Evolutionary conservation across 2,888 invertebrate genomes (phyloP).

Genomic region (Dasysyrphus tricinctus): DNA sequence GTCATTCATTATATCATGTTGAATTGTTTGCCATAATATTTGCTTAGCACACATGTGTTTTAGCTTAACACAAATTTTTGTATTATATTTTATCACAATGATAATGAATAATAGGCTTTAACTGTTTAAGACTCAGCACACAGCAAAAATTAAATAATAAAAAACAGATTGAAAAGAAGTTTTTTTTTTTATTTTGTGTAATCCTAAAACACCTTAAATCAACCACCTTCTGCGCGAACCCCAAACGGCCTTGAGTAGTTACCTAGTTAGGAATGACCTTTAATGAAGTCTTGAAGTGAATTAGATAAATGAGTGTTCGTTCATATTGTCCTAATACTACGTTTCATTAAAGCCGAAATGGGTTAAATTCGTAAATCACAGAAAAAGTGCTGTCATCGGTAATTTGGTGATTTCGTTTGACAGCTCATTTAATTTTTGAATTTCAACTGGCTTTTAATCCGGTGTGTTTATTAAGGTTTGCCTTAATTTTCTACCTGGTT

Average conservation of each 20-base stretch:
- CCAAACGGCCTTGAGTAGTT: slow-evolving; percentile 50
- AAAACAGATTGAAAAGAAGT: neutral
- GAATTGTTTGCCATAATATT: slow-evolving; percentile 9
- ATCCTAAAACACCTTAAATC: slow-evolving; percentile 24
- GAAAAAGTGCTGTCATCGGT: no score
- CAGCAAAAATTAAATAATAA: neutral
- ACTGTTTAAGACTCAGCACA: neutral
- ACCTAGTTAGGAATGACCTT: slow-evolving; percentile 50
- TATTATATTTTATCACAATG: neutral
- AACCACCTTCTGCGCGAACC: slow-evolving; percentile 11
- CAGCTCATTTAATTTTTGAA: no score
- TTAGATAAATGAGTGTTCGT: slow-evolving; percentile 17
- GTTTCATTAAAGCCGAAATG: no score
- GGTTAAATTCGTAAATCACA: no score
- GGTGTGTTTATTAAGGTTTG: no score
- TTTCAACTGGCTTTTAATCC: no score
- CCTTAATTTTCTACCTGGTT: no score
- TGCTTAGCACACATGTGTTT: neutral
- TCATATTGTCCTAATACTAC: no score
- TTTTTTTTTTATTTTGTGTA: neutral
- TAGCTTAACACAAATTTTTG: neutral
- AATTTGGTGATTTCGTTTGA: no score
- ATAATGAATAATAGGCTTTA: neutral
- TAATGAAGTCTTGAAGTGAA: neutral
- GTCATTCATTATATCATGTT: neutral